phyloP scores from a whole-genome alignment of 2,113 vertebrate genomes.

The Proteles cristata region DNA sequence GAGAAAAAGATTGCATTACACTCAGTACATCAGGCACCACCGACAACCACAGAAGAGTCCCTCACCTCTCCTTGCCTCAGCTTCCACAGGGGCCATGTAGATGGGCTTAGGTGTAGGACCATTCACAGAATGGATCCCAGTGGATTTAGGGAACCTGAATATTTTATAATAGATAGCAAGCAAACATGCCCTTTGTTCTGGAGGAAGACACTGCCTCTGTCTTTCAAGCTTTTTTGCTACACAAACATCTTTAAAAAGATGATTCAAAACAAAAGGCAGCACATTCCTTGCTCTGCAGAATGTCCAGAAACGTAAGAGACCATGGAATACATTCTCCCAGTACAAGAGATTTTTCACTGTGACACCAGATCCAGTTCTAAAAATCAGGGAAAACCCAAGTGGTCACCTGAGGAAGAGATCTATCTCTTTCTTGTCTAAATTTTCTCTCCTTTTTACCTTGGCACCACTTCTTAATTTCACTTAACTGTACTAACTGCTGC shows the following conservation, averaged over 20 bases:
- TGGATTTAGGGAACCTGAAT: background rate
- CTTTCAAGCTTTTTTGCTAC: background rate
- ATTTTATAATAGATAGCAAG: background rate
- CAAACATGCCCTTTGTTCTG: background rate
- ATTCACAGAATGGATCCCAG: background rate
- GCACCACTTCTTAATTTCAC: background rate
- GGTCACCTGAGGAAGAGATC: background rate
- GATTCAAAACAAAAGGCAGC: background rate
- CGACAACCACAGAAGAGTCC: background rate
- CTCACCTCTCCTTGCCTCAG: background rate
- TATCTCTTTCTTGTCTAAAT: background rate
- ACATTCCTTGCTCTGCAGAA: background rate
- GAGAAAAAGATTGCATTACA: background rate
- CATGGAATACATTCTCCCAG: background rate
- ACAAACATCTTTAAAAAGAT: background rate
- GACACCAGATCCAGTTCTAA: background rate
- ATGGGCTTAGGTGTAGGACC: accelerated
- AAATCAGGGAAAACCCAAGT: background rate
- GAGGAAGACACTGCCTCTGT: background rate
- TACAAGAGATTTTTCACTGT: background rate
- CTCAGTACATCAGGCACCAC: background rate
- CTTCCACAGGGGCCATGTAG: background rate
- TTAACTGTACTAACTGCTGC: background rate
- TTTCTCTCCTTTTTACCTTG: background rate
- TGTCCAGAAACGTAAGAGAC: background rate